A percentile compares a stretch with the other conserved stretches of the same genome.
Conservation (phyloP, 1,140 invertebrate genomes). For the Heliconius hermathena region DNA sequence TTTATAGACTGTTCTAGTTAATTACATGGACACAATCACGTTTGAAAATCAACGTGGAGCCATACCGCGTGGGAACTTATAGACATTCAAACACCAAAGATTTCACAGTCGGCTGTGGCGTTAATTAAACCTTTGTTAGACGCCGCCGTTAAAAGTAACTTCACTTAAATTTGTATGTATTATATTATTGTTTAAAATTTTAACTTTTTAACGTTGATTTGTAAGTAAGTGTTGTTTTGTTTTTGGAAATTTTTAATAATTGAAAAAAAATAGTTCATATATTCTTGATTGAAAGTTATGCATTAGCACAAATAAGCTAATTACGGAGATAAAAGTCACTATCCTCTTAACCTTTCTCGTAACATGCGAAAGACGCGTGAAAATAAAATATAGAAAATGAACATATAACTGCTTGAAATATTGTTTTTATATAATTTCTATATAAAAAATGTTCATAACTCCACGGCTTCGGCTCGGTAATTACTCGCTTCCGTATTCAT, state of each 20-base stretch:
- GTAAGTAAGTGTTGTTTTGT: no score
- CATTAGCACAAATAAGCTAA: no score
- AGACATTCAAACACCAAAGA: constrained; percentile 21
- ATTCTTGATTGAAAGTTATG: no score
- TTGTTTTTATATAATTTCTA: not conserved
- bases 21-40: constrained; percentile 2
- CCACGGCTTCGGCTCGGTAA: not conserved
- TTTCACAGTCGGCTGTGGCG: constrained; percentile 14
- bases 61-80: constrained; percentile 13
- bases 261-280: not conserved
- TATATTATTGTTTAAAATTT: not conserved
- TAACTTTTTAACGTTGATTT: not conserved
- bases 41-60: constrained; percentile 12
- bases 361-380: no score
- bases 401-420: no score
- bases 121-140: constrained; percentile 17
- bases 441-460: not conserved
- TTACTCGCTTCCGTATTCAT: not conserved
- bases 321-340: no score
- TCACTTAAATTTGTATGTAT: not conserved
- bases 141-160: not conserved
- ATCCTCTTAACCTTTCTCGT: no score
- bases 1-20: constrained; percentile 5
- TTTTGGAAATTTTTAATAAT: not conserved
- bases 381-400: no score